Evolutionary conservation across 2,888 invertebrate genomes (phyloP).

Genomic region (Stomorhina lunata): DNA sequence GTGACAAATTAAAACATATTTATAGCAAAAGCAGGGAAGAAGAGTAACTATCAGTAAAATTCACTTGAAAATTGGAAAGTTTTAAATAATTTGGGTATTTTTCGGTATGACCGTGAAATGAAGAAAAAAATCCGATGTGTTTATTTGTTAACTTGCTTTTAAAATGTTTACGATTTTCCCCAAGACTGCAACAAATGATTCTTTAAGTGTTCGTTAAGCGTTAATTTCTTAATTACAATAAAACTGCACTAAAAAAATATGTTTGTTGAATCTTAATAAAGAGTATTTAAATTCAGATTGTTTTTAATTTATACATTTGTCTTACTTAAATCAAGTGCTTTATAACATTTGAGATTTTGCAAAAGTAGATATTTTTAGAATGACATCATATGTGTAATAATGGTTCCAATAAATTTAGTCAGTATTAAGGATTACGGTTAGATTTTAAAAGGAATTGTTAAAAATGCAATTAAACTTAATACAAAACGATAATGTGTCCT

Average conservation of each 20-base stretch:
- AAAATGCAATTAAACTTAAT: not conserved
- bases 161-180: no score
- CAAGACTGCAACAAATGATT: no score
- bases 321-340: slow-evolving; percentile 10
- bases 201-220: not conserved
- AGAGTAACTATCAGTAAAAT: not conserved
- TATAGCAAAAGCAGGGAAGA: not conserved
- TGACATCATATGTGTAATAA: slow-evolving; percentile 52
- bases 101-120: not conserved
- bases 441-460: not conserved
- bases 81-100: not conserved
- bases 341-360: not conserved
- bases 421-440: not conserved
- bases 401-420: not conserved
- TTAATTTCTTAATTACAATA: slow-evolving; percentile 58
- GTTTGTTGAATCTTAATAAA: not conserved
- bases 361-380: slow-evolving; percentile 32
- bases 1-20: not conserved
- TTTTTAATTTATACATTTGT: not conserved
- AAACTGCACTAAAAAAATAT: slow-evolving; percentile 23
- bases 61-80: not conserved
- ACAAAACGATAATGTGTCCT: no score
- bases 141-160: no score
- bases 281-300: slow-evolving; percentile 9
- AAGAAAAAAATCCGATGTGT: not conserved